Percentiles rank a stretch among this genome's conserved stretches.
phyloP scores from a whole-genome alignment of 2,888 invertebrate genomes.

The Invenusta paracnida region DNA sequence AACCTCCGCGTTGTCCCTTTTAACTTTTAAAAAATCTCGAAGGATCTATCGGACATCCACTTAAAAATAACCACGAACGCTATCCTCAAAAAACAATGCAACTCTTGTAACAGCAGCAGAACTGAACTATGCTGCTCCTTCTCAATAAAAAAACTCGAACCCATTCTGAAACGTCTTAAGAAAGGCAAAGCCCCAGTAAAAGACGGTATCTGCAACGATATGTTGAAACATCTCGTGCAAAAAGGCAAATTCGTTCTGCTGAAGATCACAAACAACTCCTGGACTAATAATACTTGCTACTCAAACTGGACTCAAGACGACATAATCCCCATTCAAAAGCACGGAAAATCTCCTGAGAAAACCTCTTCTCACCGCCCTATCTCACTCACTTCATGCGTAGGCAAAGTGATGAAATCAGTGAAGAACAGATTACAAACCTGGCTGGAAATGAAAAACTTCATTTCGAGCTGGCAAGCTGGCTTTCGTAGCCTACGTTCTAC shows the following conservation, averaged over 20 bases:
- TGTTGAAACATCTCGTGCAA: background rate
- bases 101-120: background rate
- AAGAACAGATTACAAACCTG: background rate
- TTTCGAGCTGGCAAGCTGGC: background rate
- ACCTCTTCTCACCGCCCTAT: slow-evolving; percentile 1
- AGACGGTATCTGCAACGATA: background rate
- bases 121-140: background rate
- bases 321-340: background rate
- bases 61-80: background rate
- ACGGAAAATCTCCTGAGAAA: background rate
- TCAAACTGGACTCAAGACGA: background rate
- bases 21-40: too few relatives aligned
- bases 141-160: background rate
- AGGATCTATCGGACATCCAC: background rate
- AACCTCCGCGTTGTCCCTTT: background rate
- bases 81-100: background rate
- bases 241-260: background rate
- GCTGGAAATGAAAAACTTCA: background rate
- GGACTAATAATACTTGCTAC: background rate
- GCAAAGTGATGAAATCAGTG: background rate
- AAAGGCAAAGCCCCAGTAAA: background rate
- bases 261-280: background rate
- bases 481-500: background rate
- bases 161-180: background rate
- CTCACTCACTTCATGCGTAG: background rate